Base-by-base conservation (phyloP, 1,140 invertebrate species). In the Heliconius nattereri region DNA sequence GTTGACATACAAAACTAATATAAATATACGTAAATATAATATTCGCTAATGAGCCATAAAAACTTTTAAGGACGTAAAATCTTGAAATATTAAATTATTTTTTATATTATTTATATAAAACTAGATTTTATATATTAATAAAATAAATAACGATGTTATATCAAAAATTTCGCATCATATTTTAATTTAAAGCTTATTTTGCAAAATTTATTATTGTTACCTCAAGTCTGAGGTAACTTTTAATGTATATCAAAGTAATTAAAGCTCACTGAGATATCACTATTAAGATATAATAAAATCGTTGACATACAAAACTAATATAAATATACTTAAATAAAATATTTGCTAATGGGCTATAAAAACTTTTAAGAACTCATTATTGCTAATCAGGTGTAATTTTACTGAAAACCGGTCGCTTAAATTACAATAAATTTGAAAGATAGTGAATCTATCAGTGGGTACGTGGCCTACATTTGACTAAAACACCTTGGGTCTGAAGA, bases 391-490 rank as follows among this genome's bases (percentile, higher is more conserved):
- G 37, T n/a, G 40, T 52, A 9, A 45, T 75, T 75, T 71, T 35
- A 19, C 26, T 70, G 57, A 79, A 75, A 79, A 78, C 73, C 26
- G 66, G 78, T 79, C 9, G 23, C 20, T 16, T 54, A 73, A 78
- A 78, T 49, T 78, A 45, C 52, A 75, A 75, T 71, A 66, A 75
- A 79, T 79, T 75, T 75, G 72, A 71, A 79, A 35, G 40, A 75
- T 75, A 75, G 57, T 57, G 40, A 71, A 71, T 32, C 29, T 66
- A 75, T 35, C 32, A 35, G 32, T 49, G 52, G 71, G 70, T 79
- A 71, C 49, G 35, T 73, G 77, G 23, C 49, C 77, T 35, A 75
- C 73, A 71, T 74, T 40, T 13, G 23, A 66, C 60, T 66, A 29
- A 66, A 76, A 76, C 74, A 66, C 60, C 60, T 66, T 66, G 60